phyloP scores from a whole-genome alignment of 2,113 vertebrate species.

The Ciconia boyciana region DNA sequence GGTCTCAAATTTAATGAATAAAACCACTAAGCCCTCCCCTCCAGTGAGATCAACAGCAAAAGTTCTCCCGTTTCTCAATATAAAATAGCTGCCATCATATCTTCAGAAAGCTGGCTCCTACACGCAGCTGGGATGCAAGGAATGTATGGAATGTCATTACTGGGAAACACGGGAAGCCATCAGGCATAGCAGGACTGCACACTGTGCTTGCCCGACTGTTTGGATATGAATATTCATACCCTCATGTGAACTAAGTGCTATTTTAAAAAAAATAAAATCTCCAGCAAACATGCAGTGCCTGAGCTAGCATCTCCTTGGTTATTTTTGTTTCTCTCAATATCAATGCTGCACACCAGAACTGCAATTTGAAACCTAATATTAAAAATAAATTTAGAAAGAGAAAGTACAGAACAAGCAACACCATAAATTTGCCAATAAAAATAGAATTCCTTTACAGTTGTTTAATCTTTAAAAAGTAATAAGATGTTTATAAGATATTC shows the following conservation, averaged over 20 bases:
- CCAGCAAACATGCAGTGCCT: neutral
- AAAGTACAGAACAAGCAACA: neutral
- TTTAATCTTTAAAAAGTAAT: neutral
- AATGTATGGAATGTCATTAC: conserved; percentile 30
- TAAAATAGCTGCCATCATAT: neutral
- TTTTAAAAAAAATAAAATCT: neutral
- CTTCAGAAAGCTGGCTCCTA: neutral
- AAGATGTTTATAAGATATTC: neutral
- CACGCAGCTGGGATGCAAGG: neutral
- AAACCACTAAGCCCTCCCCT: neutral
- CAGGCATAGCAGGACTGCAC: neutral
- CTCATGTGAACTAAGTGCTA: neutral
- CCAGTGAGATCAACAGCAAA: neutral
- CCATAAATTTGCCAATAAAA: neutral
- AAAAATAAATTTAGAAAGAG: conserved; percentile 22
- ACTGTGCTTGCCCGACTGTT: neutral
- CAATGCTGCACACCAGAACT: neutral
- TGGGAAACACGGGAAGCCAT: neutral
- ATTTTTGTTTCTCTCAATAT: neutral
- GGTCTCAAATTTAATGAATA: neutral
- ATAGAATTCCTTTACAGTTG: neutral
- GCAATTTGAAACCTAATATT: conserved; percentile 21
- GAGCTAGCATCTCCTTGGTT: neutral
- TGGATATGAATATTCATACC: neutral
- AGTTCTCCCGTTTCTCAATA: neutral